Percentiles rank a stretch among this genome's conserved stretches.
Evolutionary conservation across 2,888 invertebrate genomes (phyloP).

Genomic region (Theristus sp.): DNA sequence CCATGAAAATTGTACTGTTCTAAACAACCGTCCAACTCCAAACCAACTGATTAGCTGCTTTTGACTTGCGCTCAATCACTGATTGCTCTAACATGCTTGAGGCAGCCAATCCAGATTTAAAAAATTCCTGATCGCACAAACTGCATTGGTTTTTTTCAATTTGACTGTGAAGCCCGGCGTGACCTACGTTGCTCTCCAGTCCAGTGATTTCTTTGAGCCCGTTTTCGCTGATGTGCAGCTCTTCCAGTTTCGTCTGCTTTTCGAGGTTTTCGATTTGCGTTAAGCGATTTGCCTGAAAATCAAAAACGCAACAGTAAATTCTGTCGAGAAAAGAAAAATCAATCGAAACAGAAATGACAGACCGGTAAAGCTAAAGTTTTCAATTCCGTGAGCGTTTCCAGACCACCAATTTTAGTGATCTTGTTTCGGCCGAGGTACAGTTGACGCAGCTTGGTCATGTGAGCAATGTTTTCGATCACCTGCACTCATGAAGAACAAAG

Average conservation of each 20-base stretch:
- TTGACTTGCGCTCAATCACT: too few relatives aligned
- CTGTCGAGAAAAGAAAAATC: not conserved
- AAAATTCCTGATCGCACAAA: not conserved
- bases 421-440: slow-evolving; percentile 90
- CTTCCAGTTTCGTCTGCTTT: slow-evolving; percentile 51
- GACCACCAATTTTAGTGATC: slow-evolving; percentile 65
- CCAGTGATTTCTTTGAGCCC: slow-evolving; percentile 59
- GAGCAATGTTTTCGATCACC: slow-evolving; percentile 67
- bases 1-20: not conserved
- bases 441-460: slow-evolving; percentile 53
- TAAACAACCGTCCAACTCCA: too few relatives aligned
- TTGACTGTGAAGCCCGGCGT: too few relatives aligned
- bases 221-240: slow-evolving; percentile 83
- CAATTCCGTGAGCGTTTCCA: slow-evolving; percentile 53
- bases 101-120: too few relatives aligned
- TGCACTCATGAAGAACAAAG: slow-evolving; percentile 27
- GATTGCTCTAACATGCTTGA: too few relatives aligned
- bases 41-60: too few relatives aligned
- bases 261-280: slow-evolving; percentile 66
- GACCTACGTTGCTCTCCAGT: slow-evolving; percentile 44
- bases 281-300: slow-evolving; percentile 56
- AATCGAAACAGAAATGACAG: slow-evolving; percentile 8
- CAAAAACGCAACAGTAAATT: not conserved
- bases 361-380: slow-evolving; percentile 61
- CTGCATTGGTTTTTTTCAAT: too few relatives aligned